Evolutionary conservation across 2,797 vertebrate genomes (phyloP).

Genomic region (Ibycter americanus): DNA sequence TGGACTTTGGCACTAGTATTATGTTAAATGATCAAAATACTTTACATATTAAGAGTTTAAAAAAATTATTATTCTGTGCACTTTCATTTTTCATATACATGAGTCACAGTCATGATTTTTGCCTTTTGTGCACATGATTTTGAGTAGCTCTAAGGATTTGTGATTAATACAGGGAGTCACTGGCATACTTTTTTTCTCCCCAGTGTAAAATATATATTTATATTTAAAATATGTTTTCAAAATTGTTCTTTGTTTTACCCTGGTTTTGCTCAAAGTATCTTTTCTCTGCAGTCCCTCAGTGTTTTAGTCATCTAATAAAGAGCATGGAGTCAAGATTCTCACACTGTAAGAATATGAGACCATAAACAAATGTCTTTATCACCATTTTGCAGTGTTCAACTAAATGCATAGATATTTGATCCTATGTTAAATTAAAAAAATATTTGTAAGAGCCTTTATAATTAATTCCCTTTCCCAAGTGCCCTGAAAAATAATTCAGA

Average conservation of each 20-base stretch:
- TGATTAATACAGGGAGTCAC: neutral
- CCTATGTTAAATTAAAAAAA: slow-evolving; percentile 21
- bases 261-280: slow-evolving; percentile 3
- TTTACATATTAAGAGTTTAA: neutral
- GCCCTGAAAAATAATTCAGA: slow-evolving; percentile 12
- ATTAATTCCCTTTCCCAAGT: slow-evolving; percentile 3
- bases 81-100: slow-evolving; percentile 8
- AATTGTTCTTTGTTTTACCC: neutral
- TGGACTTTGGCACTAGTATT: neutral
- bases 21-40: neutral
- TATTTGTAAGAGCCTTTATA: slow-evolving; percentile 19
- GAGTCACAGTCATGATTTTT: neutral
- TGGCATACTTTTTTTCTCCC: neutral
- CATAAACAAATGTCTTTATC: slow-evolving; percentile 55
- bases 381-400: slow-evolving; percentile 33
- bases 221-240: neutral
- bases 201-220: neutral
- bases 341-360: neutral
- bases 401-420: slow-evolving; percentile 31
- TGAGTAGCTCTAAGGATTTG: neutral
- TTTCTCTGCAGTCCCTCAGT: neutral
- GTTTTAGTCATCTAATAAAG: neutral
- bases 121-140: neutral
- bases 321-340: neutral
- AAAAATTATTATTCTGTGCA: neutral